A percentile compares a stretch with the other conserved stretches of the same genome.
Evolutionary conservation across 2,113 vertebrate genomes (phyloP).

Genomic region (Varanus komodoensis): DNA sequence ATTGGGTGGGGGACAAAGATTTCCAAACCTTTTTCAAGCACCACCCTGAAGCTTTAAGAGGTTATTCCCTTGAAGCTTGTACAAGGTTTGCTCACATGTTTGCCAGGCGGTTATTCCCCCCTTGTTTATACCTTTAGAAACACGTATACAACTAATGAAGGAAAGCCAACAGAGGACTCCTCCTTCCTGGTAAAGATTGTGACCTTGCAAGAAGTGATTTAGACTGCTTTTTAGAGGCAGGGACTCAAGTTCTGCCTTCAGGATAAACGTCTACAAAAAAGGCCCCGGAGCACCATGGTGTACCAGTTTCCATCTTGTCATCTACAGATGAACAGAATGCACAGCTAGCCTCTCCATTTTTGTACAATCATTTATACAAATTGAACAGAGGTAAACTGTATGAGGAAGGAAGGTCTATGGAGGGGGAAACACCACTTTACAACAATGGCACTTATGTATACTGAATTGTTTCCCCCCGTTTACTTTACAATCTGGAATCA

Average conservation of each 20-base stretch:
- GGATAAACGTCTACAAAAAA: background rate
- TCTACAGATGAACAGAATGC: constrained; percentile 51
- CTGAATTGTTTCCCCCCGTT: constrained; percentile 44
- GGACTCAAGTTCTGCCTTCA: background rate
- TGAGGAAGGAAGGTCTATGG: constrained; percentile 77
- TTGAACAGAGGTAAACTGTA: constrained; percentile 82
- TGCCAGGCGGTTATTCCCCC: background rate
- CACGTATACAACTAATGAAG: background rate
- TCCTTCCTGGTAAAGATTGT: background rate
- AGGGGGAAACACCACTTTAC: constrained; percentile 77
- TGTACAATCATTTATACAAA: constrained; percentile 86
- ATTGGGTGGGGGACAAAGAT: background rate
- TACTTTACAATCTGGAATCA: constrained; percentile 75
- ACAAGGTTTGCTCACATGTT: background rate
- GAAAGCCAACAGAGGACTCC: background rate
- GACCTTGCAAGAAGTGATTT: too few species aligned
- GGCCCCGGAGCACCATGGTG: background rate
- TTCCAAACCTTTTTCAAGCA: background rate
- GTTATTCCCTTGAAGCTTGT: background rate
- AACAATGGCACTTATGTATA: constrained; percentile 84
- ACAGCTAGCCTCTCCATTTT: constrained; percentile 62
- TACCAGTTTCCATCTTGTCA: background rate
- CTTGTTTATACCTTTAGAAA: background rate
- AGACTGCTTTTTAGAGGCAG: background rate
- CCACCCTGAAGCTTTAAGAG: background rate